phyloP scores from a whole-genome alignment of 2,888 invertebrate genomes.

The Tenthredo mesomela region DNA sequence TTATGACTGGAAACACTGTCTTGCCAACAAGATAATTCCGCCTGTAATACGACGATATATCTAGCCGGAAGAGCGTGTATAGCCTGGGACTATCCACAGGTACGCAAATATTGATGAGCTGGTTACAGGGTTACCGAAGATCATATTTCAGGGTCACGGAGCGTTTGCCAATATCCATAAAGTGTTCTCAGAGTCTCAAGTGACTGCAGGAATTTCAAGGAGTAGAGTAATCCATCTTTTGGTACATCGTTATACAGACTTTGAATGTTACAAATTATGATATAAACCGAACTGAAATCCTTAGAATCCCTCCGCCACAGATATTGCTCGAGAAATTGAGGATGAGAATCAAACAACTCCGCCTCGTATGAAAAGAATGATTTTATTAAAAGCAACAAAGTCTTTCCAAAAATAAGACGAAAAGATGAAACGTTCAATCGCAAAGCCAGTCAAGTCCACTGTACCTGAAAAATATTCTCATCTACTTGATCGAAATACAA shows the following conservation, averaged over 20 bases:
- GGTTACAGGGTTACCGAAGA: conserved; percentile 12
- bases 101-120: conserved; percentile 26
- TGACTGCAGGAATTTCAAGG: conserved; percentile 29
- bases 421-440: background rate
- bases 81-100: background rate
- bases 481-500: no score
- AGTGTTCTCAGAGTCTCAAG: conserved; percentile 20
- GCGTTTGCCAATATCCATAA: conserved; percentile 36
- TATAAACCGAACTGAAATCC: background rate
- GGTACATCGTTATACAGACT: conserved; percentile 2
- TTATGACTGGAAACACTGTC: conserved; percentile 12
- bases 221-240: conserved; percentile 13
- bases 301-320: background rate
- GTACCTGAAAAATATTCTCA: no score
- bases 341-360: background rate
- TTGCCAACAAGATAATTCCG: conserved; percentile 22
- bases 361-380: background rate
- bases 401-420: background rate
- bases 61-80: background rate
- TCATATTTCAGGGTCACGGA: conserved; percentile 23
- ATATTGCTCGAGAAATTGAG: background rate
- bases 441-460: no score
- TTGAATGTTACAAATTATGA: conserved; percentile 6
- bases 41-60: background rate
- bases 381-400: background rate